phyloP scores from a whole-genome alignment of 2,888 invertebrate genomes.

The Drosophila lutescens region DNA sequence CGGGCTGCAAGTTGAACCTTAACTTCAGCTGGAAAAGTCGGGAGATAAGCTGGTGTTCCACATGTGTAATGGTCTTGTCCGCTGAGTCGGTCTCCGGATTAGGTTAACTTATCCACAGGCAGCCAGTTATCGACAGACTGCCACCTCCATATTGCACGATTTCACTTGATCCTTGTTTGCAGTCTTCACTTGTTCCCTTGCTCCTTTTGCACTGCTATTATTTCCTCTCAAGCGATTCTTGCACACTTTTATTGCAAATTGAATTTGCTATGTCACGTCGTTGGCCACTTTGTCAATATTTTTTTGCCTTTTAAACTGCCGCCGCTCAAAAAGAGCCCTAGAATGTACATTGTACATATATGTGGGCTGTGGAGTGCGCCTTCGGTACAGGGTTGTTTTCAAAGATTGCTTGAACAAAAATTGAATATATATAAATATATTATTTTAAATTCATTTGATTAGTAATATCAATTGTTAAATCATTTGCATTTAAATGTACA shows the following conservation, averaged over 20 bases:
- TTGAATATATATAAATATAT: too few species aligned
- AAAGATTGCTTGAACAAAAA: not conserved
- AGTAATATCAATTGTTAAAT: too few species aligned
- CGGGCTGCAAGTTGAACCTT: not conserved
- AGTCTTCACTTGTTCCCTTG: constrained; percentile 2
- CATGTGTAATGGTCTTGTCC: constrained; percentile 45
- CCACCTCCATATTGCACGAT: constrained; percentile 34
- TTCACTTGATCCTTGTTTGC: constrained; percentile 40
- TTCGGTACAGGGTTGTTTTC: constrained; percentile 20
- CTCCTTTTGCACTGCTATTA: constrained; percentile 1
- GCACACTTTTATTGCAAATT: constrained; percentile 72
- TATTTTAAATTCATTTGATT: too few species aligned
- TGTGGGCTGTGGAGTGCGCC: not conserved
- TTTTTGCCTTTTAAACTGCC: constrained; percentile 57
- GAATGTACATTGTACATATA: not conserved
- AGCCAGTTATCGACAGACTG: constrained; percentile 32
- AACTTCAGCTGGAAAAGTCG: constrained; percentile 19
- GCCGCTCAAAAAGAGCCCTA: constrained; percentile 20
- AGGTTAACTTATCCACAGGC: constrained; percentile 40
- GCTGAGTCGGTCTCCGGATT: constrained; percentile 22
- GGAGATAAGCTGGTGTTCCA: constrained; percentile 41
- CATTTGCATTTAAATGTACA: too few species aligned
- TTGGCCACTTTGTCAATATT: constrained; percentile 66
- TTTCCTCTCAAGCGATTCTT: constrained; percentile 37
- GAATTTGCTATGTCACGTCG: constrained; percentile 71